These are phyloP conservation scores for Ictalurus punctatus DNA, from an alignment of 2,113 vertebrate genomes.

Conservation along the genomic window DNA sequence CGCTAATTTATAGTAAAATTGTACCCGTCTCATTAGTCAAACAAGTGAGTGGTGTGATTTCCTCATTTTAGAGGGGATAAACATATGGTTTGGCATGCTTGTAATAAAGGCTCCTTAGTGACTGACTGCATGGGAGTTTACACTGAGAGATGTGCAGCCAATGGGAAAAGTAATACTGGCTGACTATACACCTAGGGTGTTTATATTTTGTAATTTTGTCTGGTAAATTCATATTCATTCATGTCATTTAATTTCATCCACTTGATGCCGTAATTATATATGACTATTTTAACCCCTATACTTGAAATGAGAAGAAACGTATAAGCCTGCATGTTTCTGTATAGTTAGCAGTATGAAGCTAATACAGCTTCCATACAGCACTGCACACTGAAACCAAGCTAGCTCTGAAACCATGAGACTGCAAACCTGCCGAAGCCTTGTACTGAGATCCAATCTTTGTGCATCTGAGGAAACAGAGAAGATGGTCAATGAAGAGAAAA, in stretches of 20 bases:
- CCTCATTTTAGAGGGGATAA: conserved; percentile 47
- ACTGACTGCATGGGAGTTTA: conserved; percentile 43
- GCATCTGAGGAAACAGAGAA: conserved; percentile 29
- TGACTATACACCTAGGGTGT: conserved; percentile 3
- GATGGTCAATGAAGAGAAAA: conserved; percentile 19
- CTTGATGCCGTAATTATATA: background rate
- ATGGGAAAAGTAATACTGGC: conserved; percentile 24
- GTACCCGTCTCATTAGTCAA: conserved; percentile 53
- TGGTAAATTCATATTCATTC: background rate
- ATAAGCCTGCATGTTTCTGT: background rate
- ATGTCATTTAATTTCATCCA: background rate
- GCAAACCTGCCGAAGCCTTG: conserved; percentile 32
- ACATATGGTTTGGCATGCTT: conserved; percentile 47
- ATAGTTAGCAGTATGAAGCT: conserved; percentile 5
- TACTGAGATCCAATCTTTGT: conserved; percentile 16
- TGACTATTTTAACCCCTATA: background rate
- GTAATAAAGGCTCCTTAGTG: conserved; percentile 47
- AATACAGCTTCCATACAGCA: background rate
- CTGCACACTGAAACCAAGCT: background rate
- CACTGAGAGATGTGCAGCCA: conserved; percentile 6
- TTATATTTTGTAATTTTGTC: background rate
- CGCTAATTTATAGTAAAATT: conserved; percentile 57
- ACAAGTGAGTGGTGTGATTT: conserved; percentile 43
- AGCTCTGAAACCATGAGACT: conserved; percentile 14
- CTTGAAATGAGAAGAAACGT: background rate